Percentiles rank a stretch among this genome's conserved stretches.
Evolutionary conservation across 2,797 vertebrate genomes (phyloP).

Genomic region (Sebastolobus alascanus): DNA sequence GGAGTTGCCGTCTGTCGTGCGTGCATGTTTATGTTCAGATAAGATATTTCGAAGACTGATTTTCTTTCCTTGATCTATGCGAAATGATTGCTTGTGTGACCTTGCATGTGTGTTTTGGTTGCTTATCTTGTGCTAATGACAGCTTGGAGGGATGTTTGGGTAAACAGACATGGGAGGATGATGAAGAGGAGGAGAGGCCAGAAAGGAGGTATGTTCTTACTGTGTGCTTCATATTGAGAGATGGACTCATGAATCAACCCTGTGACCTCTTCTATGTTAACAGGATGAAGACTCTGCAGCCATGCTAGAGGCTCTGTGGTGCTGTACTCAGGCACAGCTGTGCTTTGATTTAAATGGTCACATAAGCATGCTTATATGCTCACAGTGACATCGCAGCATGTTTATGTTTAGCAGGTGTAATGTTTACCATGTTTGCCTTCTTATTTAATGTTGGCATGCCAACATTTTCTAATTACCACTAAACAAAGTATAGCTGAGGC

Average conservation of each 20-base stretch:
- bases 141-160: conserved; percentile 45
- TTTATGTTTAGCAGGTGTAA: neutral
- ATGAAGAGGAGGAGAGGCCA: conserved; percentile 7
- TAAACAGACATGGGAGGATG: conserved; percentile 57
- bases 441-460: neutral
- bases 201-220: conserved; percentile 20
- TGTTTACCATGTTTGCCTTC: neutral
- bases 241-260: conserved; percentile 9
- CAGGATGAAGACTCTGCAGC: neutral
- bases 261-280: neutral
- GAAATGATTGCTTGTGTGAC: conserved; percentile 21
- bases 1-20: neutral
- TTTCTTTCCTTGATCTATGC: neutral
- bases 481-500: neutral
- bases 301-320: neutral
- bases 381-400: neutral
- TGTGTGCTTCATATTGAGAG: conserved; percentile 22
- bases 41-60: neutral
- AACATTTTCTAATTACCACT: neutral
- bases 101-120: conserved; percentile 24
- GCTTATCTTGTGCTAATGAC: conserved; percentile 63
- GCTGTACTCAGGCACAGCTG: neutral
- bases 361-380: neutral
- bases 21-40: conserved; percentile 37
- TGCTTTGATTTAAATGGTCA: neutral